phyloP scores from a whole-genome alignment of 2,113 vertebrate species.

The Syngnathus scovelli region DNA sequence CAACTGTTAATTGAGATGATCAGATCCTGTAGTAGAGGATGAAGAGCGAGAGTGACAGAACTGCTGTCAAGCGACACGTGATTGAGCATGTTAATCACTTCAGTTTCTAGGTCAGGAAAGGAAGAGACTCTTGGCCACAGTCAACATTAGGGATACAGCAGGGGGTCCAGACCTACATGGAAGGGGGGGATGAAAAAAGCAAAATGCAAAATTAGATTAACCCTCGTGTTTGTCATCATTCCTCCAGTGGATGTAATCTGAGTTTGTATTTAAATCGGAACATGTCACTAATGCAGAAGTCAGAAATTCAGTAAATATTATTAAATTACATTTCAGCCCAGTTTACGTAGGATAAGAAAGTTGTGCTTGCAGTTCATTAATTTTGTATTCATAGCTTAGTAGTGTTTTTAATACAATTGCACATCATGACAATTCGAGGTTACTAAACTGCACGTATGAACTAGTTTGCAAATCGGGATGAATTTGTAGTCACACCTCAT shows the following conservation, averaged over 20 bases:
- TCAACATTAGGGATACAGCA: conserved; percentile 42
- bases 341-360: too few species aligned
- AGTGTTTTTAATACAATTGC: too few species aligned
- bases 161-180: conserved; percentile 28
- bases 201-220: background rate
- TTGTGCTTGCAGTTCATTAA: too few species aligned
- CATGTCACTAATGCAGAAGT: background rate
- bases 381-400: too few species aligned
- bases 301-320: background rate
- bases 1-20: conserved; percentile 39
- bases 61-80: conserved; percentile 21
- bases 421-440: too few species aligned
- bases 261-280: too few species aligned
- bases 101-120: conserved; percentile 30
- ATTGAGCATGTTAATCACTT: conserved; percentile 9
- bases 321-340: background rate
- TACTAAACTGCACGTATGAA: too few species aligned
- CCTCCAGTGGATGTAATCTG: background rate
- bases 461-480: too few species aligned
- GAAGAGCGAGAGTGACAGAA: conserved; percentile 13
- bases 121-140: conserved; percentile 23
- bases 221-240: background rate
- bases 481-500: too few species aligned
- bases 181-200: conserved; percentile 4
- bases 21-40: conserved; percentile 30